phyloP scores from a whole-genome alignment of 2,113 vertebrate species.

The Alethe castanea region DNA sequence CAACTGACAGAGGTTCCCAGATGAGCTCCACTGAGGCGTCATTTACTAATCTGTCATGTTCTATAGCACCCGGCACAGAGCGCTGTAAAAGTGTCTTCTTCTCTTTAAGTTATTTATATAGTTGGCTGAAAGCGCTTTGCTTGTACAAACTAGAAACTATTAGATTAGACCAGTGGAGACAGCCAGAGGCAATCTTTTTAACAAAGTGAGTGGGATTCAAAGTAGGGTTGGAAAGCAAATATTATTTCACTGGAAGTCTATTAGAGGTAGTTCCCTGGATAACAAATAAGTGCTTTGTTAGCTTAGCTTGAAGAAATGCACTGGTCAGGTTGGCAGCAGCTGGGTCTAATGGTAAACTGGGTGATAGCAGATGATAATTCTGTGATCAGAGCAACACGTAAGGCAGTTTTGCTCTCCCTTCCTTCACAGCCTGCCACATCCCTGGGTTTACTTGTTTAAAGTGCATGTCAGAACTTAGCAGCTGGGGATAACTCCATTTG shows the following conservation, averaged over 20 bases:
- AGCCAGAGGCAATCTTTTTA: conserved; percentile 84
- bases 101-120: conserved; percentile 83
- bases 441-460: conserved; percentile 71
- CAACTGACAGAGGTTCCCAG: conserved; percentile 70
- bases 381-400: conserved; percentile 31
- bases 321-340: conserved; percentile 74
- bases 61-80: conserved; percentile 60
- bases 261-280: conserved; percentile 77
- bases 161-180: conserved; percentile 83
- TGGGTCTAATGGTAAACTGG: conserved; percentile 70
- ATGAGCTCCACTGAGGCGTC: conserved; percentile 69
- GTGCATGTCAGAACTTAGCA: conserved; percentile 81
- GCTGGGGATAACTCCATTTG: conserved; percentile 71
- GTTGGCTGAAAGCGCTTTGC: conserved; percentile 80
- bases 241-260: conserved; percentile 83
- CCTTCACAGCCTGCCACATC: conserved; percentile 6
- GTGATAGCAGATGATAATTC: conserved; percentile 70
- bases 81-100: conserved; percentile 73
- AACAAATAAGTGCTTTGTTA: conserved; percentile 81
- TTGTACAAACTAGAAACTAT: conserved; percentile 87
- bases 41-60: conserved; percentile 80
- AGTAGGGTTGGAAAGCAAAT: conserved; percentile 83
- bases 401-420: conserved; percentile 26
- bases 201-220: conserved; percentile 84
- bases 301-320: conserved; percentile 75